These are phyloP conservation scores for Parascotia fuliginaria DNA, from an alignment of 2,888 invertebrate species.

Conservation along the genomic window DNA sequence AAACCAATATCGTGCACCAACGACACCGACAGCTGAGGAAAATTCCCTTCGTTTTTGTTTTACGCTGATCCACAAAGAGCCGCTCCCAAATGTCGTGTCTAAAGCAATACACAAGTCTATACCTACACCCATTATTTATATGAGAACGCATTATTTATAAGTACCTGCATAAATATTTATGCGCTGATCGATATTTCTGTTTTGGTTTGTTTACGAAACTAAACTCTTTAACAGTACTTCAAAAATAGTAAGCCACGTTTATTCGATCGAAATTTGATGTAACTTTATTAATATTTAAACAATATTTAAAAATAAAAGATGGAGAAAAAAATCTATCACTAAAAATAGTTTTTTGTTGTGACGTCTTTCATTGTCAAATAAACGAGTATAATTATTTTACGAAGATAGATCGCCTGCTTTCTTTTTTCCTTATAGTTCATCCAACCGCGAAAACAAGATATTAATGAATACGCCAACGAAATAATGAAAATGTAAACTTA, in stretches of 20 bases:
- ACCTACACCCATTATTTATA: constrained; percentile 2
- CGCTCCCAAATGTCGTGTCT: constrained; percentile 7
- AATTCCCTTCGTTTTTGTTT: constrained; percentile 25
- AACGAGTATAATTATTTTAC: too few species aligned
- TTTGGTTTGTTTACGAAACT: background rate
- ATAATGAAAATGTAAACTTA: constrained; percentile 19
- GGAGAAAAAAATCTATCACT: too few species aligned
- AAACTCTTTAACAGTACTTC: background rate
- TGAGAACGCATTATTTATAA: constrained; percentile 2
- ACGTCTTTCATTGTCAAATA: too few species aligned
- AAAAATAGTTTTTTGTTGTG: too few species aligned
- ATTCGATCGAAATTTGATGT: background rate
- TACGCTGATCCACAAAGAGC: constrained; percentile 12
- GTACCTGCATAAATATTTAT: background rate
- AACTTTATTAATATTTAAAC: constrained; percentile 3
- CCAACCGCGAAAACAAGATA: background rate
- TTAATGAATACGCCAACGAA: constrained; percentile 1
- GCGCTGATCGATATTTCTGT: background rate
- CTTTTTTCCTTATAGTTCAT: background rate
- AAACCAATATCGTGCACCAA: constrained; percentile 39
- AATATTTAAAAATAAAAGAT: too few species aligned
- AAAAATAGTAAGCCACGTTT: background rate
- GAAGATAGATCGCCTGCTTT: background rate
- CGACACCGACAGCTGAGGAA: constrained; percentile 37
- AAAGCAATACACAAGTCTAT: constrained; percentile 1